Evolutionary conservation across 2,888 invertebrate genomes (phyloP).

Genomic region (Ceramica pisi): DNA sequence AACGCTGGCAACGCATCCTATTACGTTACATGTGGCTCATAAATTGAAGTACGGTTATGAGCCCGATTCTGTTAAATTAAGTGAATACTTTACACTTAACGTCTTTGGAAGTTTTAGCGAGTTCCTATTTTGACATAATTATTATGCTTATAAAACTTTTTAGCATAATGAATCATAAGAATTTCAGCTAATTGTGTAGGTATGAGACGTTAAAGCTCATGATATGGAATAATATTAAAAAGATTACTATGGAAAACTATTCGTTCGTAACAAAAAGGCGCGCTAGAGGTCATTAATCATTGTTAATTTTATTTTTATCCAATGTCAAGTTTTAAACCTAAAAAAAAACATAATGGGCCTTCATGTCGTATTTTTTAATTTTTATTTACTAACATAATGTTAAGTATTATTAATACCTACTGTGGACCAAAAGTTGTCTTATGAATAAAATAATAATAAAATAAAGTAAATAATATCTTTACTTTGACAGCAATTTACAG

Average conservation of each 20-base stretch:
- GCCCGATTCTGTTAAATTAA: constrained; percentile 27
- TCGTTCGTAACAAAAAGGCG: background rate
- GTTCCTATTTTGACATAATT: constrained; percentile 3
- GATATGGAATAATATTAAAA: background rate
- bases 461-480: no score
- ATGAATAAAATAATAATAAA: no score
- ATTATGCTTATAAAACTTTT: constrained; percentile 21
- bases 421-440: no score
- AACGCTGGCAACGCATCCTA: constrained; percentile 52
- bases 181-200: background rate
- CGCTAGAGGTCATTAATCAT: background rate
- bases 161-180: background rate
- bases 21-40: constrained; percentile 45
- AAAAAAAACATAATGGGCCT: no score
- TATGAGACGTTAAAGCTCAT: background rate
- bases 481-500: background rate
- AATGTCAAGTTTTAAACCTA: no score
- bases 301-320: no score
- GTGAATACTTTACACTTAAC: constrained; percentile 42
- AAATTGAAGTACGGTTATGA: constrained; percentile 37
- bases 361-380: no score
- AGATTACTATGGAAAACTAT: background rate
- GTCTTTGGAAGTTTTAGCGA: constrained; percentile 20
- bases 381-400: no score
- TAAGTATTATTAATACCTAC: no score